Percentiles rank a stretch among this genome's conserved stretches.
phyloP scores from a whole-genome alignment of 2,113 vertebrate genomes.

The Poecile atricapillus region DNA sequence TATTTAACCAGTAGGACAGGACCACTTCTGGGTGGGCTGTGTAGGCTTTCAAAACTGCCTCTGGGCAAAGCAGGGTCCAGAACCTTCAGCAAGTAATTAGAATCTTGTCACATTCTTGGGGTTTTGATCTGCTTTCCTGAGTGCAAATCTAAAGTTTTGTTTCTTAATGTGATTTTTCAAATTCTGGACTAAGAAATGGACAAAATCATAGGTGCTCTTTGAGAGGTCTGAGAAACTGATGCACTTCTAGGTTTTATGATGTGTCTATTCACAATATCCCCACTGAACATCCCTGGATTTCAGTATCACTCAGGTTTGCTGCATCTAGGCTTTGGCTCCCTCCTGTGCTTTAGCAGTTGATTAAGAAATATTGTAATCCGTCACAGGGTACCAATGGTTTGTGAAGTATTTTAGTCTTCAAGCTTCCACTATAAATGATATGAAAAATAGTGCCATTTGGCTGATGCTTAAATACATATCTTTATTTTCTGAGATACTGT shows the following conservation, averaged over 20 bases:
- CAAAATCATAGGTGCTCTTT: not conserved
- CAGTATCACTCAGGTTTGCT: constrained; percentile 8
- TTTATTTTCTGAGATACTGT: constrained; percentile 15
- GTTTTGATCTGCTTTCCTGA: not conserved
- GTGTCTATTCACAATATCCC: not conserved
- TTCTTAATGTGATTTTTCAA: not conserved
- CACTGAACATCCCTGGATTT: constrained; percentile 12
- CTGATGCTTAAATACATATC: constrained; percentile 49
- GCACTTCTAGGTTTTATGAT: not conserved
- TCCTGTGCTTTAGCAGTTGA: constrained; percentile 59
- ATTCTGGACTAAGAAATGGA: not conserved
- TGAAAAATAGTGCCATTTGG: constrained; percentile 60
- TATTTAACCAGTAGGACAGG: not conserved
- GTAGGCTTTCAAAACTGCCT: not conserved
- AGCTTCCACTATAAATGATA: constrained; percentile 42
- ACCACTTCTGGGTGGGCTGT: not conserved
- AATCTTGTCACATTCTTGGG: not conserved
- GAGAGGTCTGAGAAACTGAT: not conserved
- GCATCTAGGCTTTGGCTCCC: constrained; percentile 17
- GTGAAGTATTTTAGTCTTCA: constrained; percentile 62
- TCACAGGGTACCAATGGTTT: constrained; percentile 55
- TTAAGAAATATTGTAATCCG: constrained; percentile 66
- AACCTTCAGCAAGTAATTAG: not conserved
- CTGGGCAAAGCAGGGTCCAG: not conserved
- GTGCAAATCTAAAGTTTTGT: not conserved